Evolutionary conservation across 2,888 invertebrate genomes (phyloP).

Genomic region (Allygus modestus): DNA sequence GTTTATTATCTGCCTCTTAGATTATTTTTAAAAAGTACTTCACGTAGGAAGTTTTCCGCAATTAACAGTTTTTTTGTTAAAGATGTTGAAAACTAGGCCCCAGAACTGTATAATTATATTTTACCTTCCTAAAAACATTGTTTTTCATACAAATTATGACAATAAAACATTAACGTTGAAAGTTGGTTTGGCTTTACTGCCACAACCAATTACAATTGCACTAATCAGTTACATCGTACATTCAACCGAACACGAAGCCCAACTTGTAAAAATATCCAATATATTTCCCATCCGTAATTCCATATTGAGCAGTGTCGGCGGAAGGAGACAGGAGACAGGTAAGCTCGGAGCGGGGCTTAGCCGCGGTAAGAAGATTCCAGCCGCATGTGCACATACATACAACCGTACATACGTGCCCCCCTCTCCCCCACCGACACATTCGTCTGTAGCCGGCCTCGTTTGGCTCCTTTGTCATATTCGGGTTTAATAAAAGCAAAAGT

Average conservation of each 20-base stretch:
- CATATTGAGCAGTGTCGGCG: not conserved
- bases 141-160: too few species aligned
- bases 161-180: too few species aligned
- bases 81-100: too few species aligned
- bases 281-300: not conserved
- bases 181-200: too few species aligned
- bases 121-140: too few species aligned
- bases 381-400: slow-evolving; percentile 8
- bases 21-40: too few species aligned
- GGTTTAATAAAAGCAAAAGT: slow-evolving; percentile 58
- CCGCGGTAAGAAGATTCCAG: slow-evolving; percentile 7
- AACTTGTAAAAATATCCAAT: not conserved
- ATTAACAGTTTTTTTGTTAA: too few species aligned
- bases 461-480: slow-evolving; percentile 53
- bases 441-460: slow-evolving; percentile 4
- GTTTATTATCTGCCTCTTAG: too few species aligned
- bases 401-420: not conserved
- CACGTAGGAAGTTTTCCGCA: too few species aligned
- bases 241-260: not conserved
- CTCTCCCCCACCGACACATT: not conserved
- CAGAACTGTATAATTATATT: too few species aligned
- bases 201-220: too few species aligned
- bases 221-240: not conserved
- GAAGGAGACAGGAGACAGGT: slow-evolving; percentile 9
- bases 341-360: not conserved